Evolutionary conservation across 2,888 invertebrate species (phyloP), one percentile per base, ranked within the genome.

Genomic region (Eretmocerus hayati): DNA sequence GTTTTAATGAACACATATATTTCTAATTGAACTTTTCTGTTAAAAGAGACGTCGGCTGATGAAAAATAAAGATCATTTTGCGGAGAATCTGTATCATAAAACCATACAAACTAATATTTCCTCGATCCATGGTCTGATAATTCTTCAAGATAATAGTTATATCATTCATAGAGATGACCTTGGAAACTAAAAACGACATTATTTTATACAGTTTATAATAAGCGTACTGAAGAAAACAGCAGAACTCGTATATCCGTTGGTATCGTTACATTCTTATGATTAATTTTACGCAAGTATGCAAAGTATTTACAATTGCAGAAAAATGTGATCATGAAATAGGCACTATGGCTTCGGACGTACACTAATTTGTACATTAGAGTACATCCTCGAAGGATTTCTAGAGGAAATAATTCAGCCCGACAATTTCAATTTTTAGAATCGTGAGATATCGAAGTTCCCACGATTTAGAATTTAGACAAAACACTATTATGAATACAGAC

Each of bases 301-400:
- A 66, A 67, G 56, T 71, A 71, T 71, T 69, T 70, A 71, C 70
- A 71, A 63, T 66, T 66, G 65, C 66, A 64, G 63, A 64, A 65
- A 61, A 61, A 57, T 65, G 62, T 66, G 67, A 65, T 67, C 62
- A 60, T 64, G 63, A 64, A 69, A 66, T 69, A 71, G 71, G 71
- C 71, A 71, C 71, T 71, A 71, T 71, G 71, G 71, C 71, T 69
- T 70, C 63, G 69, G 69, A 70, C 67, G 65, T 69, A 70, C 69
- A 63, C 69, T 67, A 70, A 69, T 62, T 65, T 69, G 65, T 66
- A 65, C 63, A 61, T 68, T 65, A 69, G 67, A 58, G 67, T 69
- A 69, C 68, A 70, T 69, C 66, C 69, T 64, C 59, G 66, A 66
- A 66, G 64, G 63, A 61, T 59, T 63, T 63, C 57, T 57, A 56